These are phyloP conservation scores for Cliona cf. orientalis DNA, from an alignment of 37 sponge, comb jelly and placozoan species.

Conservation along the genomic window DNA sequence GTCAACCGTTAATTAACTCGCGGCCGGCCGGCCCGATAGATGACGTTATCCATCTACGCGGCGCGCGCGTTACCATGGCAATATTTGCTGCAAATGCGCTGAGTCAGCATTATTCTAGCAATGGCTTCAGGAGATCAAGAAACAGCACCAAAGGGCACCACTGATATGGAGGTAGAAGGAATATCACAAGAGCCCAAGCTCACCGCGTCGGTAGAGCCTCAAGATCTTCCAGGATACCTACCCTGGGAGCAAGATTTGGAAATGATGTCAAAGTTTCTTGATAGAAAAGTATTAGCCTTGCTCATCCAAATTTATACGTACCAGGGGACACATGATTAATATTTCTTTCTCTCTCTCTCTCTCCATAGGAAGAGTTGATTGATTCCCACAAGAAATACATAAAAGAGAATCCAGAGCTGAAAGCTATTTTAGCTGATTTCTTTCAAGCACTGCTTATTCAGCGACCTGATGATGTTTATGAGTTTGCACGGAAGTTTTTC, in stretches of 20 bases:
- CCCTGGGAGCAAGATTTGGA: constrained; percentile 95
- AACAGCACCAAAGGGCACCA: too few relatives aligned
- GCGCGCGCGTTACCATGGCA: too few relatives aligned
- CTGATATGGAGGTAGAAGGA: neutral
- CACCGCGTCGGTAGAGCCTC: neutral
- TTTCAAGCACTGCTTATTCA: constrained; percentile 88
- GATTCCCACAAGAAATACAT: constrained; percentile 78
- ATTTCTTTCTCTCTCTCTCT: neutral
- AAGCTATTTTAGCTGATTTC: constrained; percentile 92
- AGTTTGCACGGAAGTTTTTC: constrained; percentile 90
- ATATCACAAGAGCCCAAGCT: neutral
- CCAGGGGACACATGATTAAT: neutral
- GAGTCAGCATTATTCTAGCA: too few relatives aligned
- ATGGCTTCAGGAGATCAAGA: too few relatives aligned
- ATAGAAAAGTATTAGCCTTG: constrained; percentile 73
- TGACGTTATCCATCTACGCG: too few relatives aligned
- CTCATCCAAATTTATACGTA: neutral
- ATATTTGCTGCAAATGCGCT: too few relatives aligned
- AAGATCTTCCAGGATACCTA: constrained; percentile 58
- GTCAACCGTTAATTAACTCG: too few relatives aligned
- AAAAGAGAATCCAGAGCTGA: constrained; percentile 82
- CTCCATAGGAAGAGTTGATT: constrained; percentile 73
- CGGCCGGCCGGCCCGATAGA: too few relatives aligned
- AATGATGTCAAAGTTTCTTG: constrained; percentile 90
- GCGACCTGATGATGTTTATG: constrained; percentile 87